phyloP scores from a whole-genome alignment of 2,113 vertebrate species.

The Passerina amoena region DNA sequence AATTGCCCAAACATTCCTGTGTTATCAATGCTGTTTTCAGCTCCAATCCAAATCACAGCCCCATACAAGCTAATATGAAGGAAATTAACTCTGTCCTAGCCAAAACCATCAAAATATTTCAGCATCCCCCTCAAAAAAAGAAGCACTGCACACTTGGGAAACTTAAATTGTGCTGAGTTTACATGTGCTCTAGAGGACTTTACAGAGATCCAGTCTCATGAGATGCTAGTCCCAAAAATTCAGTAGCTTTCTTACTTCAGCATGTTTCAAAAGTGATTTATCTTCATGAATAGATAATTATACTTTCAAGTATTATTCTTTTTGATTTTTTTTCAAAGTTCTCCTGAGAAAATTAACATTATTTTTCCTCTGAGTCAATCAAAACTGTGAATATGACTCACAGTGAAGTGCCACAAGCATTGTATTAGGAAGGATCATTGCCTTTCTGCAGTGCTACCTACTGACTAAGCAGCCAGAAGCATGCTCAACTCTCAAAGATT shows the following conservation, averaged over 20 bases:
- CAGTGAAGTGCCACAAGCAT: neutral
- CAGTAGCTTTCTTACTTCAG: neutral
- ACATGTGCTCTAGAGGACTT: neutral
- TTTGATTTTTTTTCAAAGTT: neutral
- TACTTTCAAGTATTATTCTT: neutral
- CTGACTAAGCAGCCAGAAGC: neutral
- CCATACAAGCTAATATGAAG: neutral
- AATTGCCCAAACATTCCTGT: neutral
- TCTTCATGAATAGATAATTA: neutral
- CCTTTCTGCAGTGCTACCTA: neutral
- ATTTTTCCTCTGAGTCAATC: neutral
- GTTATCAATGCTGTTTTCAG: neutral
- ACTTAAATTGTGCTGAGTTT: neutral
- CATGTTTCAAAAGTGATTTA: neutral
- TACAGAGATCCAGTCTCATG: neutral
- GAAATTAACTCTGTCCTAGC: neutral
- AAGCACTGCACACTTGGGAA: fast-evolving
- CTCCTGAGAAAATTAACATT: neutral
- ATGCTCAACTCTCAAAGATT: fast-evolving
- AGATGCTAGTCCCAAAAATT: neutral
- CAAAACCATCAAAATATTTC: neutral
- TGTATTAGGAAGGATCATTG: neutral
- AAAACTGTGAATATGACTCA: neutral
- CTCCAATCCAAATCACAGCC: neutral
- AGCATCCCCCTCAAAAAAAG: fast-evolving